Evolutionary conservation across 1,140 invertebrate species (phyloP), one percentile per base, ranked within the genome.

Genomic region (Spodoptera frugiperda): DNA sequence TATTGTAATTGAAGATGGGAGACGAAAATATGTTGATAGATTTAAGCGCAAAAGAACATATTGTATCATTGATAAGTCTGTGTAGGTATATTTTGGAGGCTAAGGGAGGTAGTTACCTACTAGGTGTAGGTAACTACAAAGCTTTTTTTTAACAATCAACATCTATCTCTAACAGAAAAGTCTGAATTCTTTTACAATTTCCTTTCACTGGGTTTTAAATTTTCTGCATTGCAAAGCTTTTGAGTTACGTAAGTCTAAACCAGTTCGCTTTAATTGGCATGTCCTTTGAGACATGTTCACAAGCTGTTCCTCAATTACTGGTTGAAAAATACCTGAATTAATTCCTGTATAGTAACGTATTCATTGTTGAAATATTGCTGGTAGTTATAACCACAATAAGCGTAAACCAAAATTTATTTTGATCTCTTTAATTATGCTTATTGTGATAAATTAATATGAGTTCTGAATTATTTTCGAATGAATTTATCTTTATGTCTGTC

Each of bases 231-330:
- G 30, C 21, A 51, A 68, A 51, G 2, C 46, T 8, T 15, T 30
- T 53, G 48, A n/a, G 21, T 51, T 68, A 48, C 17, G 46, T 12
- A 51, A 67, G 59, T 11, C 33, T 63, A 10, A 6, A 30, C 12
- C 48, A 53, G 30, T 68, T 51, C 46, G 51, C 14, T 65, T 39
- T 54, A 73, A 74, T 74, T 74, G 57, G 57, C 55, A 53, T 17
- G n/a, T 30, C 19, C 46, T 74, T 51, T 49, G 14, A 49, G 57
- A 21, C 3, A 9, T 71, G 49, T 39, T 74, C 72, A 63, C 61
- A 63, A 55, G 49, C 33, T 25, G 17, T 57, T 17, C 15, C 5
- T 57, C 57, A 48, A 57, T 72, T 48, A 57, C 53, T 21, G 15
- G 2, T 8, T 39, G 19, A 72, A 74, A 74, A 74, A 48, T 25